Evolutionary conservation across 2,113 vertebrate genomes (phyloP).

Genomic region (Prietella phreatophila): DNA sequence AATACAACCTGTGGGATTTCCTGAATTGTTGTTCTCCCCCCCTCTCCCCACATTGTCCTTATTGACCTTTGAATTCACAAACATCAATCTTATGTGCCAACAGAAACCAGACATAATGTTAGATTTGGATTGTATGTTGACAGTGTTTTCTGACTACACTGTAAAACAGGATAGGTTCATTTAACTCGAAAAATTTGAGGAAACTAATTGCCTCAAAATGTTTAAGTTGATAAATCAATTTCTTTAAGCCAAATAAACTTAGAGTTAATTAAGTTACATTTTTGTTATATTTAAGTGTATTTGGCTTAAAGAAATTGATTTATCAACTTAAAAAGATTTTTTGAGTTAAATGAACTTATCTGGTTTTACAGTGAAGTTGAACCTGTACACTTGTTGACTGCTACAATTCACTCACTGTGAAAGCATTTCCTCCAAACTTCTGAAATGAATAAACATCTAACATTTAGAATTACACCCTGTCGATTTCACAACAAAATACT

Average conservation of each 20-base stretch:
- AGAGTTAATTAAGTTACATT: no score
- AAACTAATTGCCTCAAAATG: no score
- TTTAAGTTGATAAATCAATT: no score
- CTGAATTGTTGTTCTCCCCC: background rate
- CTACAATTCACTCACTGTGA: background rate
- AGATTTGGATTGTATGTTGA: background rate
- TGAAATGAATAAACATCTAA: background rate
- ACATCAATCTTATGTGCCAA: background rate
- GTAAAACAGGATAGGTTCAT: no score
- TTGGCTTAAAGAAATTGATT: no score
- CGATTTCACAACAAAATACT: slow-evolving; percentile 1
- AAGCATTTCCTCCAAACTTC: background rate
- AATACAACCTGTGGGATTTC: background rate
- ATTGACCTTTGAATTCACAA: background rate
- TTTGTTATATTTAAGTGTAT: no score
- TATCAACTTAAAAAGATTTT: no score
- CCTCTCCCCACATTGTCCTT: background rate
- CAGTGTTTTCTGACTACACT: no score
- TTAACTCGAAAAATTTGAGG: no score
- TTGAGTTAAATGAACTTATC: no score
- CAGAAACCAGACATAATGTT: background rate
- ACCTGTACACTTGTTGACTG: background rate
- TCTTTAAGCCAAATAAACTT: no score
- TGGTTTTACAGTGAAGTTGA: no score
- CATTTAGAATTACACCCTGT: background rate